A percentile compares a stretch with the other conserved stretches of the same genome.
phyloP scores from a whole-genome alignment of 92 coral and sea anemone genomes.

The Pocillopora grandis region DNA sequence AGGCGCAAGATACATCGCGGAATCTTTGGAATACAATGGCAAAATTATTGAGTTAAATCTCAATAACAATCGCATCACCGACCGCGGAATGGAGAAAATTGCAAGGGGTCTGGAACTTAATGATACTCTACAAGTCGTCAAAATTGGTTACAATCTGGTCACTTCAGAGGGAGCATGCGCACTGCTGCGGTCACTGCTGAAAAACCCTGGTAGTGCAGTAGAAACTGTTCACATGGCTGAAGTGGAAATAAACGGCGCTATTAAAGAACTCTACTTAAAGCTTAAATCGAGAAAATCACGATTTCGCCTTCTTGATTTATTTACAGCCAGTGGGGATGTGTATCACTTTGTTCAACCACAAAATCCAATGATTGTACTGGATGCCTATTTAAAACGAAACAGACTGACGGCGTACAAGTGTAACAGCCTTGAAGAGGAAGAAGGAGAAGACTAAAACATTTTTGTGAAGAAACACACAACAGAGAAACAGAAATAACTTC shows the following conservation, averaged over 20 bases:
- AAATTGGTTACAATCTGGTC: slow-evolving; percentile 69
- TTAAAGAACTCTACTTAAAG: slow-evolving; percentile 62
- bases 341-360: slow-evolving; percentile 74
- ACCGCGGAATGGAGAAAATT: slow-evolving; percentile 68
- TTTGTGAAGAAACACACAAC: too few relatives aligned
- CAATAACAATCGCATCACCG: slow-evolving; percentile 83
- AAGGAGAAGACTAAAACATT: not conserved
- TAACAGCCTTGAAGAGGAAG: slow-evolving; percentile 27
- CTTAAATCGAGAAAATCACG: slow-evolving; percentile 58
- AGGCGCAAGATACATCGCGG: slow-evolving; percentile 64
- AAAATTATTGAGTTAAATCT: slow-evolving; percentile 69
- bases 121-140: slow-evolving; percentile 63
- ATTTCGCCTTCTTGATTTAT: slow-evolving; percentile 67
- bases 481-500: too few relatives aligned
- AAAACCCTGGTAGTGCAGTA: slow-evolving; percentile 55
- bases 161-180: slow-evolving; percentile 74
- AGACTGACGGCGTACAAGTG: slow-evolving; percentile 20
- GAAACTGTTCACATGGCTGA: slow-evolving; percentile 73
- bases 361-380: slow-evolving; percentile 62
- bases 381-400: slow-evolving; percentile 65
- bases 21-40: slow-evolving; percentile 60
- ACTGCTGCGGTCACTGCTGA: slow-evolving; percentile 58
- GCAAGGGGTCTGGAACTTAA: slow-evolving; percentile 77
- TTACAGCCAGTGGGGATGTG: slow-evolving; percentile 68
- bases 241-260: slow-evolving; percentile 67